phyloP scores from a whole-genome alignment of 2,888 invertebrate genomes.

The Morinoia aosen region DNA sequence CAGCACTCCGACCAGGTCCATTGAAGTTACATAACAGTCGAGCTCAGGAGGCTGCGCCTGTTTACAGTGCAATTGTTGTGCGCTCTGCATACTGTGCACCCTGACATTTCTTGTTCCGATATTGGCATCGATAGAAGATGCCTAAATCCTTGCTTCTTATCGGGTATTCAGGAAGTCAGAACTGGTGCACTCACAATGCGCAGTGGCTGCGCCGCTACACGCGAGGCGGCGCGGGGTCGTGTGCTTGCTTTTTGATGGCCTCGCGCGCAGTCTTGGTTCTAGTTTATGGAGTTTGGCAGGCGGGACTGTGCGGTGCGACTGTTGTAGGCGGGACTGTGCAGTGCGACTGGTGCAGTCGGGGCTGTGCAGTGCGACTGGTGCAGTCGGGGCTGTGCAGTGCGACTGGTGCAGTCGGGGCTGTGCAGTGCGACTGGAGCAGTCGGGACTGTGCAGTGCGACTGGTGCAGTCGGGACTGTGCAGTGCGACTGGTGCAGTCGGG shows the following conservation, averaged over 20 bases:
- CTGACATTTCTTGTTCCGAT: not conserved
- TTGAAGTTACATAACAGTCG: not conserved
- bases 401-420: not conserved
- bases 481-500: not conserved
- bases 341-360: not conserved
- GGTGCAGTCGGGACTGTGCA: too few species aligned
- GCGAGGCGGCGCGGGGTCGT: not conserved
- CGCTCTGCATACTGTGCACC: not conserved
- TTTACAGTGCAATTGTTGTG: not conserved
- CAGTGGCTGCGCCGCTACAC: not conserved
- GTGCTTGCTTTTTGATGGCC: not conserved
- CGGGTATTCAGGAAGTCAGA: not conserved
- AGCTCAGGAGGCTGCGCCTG: not conserved
- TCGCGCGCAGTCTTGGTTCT: not conserved
- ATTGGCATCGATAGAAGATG: conserved; percentile 9
- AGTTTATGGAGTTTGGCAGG: not conserved
- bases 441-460: too few species aligned
- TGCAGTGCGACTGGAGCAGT: not conserved
- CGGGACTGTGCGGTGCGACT: too few species aligned
- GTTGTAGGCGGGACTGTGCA: not conserved
- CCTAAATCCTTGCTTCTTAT: conserved; percentile 17
- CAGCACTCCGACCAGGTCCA: not conserved
- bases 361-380: not conserved
- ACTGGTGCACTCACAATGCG: not conserved
- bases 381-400: not conserved